Evolutionary conservation across 2,888 invertebrate genomes (phyloP).

Genomic region (Drosophila longiperda): DNA sequence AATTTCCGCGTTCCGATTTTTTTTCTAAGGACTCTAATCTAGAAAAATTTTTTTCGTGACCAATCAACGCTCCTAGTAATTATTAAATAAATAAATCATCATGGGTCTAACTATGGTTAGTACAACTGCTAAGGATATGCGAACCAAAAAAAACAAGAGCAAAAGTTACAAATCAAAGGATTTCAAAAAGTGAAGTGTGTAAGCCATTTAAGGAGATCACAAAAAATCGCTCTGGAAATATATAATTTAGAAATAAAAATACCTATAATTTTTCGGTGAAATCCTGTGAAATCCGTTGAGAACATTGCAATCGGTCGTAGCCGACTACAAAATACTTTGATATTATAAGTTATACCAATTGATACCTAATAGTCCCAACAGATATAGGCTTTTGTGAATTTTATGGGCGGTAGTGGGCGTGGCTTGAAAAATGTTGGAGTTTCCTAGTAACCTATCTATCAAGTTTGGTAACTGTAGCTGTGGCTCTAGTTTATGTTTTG

Average conservation of each 20-base stretch:
- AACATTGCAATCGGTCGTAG: background rate
- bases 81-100: slow-evolving; percentile 17
- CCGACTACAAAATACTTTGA: background rate
- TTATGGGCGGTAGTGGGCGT: background rate
- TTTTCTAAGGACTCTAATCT: slow-evolving; percentile 19
- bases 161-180: background rate
- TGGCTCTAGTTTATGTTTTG: background rate
- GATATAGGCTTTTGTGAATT: background rate
- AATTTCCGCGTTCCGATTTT: slow-evolving; percentile 51
- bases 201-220: background rate
- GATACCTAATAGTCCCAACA: background rate
- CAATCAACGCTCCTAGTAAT: background rate
- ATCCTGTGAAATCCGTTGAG: background rate
- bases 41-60: background rate
- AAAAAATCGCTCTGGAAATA: background rate
- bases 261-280: background rate
- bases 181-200: background rate
- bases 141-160: background rate
- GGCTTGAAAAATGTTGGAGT: background rate
- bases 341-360: background rate
- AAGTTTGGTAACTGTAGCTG: background rate
- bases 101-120: slow-evolving; percentile 76
- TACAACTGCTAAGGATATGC: slow-evolving; percentile 2
- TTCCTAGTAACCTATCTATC: background rate
- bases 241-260: background rate